Evolutionary conservation across 2,888 invertebrate species (phyloP), one percentile per base, ranked within the genome.

Genomic region (Chrysotoxum bicinctum): DNA sequence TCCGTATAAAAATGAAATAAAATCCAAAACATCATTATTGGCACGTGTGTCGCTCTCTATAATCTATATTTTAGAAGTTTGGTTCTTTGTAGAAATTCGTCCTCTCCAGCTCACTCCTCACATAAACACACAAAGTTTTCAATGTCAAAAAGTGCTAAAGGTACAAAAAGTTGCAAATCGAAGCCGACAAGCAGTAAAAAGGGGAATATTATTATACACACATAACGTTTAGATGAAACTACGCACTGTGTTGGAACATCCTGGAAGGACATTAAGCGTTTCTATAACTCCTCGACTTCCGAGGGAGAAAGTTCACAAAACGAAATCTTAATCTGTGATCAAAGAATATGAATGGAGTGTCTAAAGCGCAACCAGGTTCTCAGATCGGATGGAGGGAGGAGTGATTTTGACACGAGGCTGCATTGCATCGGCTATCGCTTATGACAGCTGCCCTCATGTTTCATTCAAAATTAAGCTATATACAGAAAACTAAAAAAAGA

Each of bases 1-100:
- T 76, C 76, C 76, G 37, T 60, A 56, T 14, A 19, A 58, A 73
- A 66, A 60, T 16, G 64, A 70, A 21, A 56, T 19, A 40, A 72
- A 54, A 66, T 58, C 26, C 35, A 54, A 81, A 81, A 87, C 83
- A 70, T 88, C 87, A 85, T 88, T 88, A 88, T 82, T 77, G 87
- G 80, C 88, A 88, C 88, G 88, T 88, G 88, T 87, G 87, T 77
- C 88, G 80, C 76, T 62, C 26, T 72, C 83, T 83, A 19, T 19
- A 83, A 83, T 87, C 73, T 80, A 74, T 72, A 78, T 87, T 77
- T 80, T 72, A 64, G 40, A 23, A 68, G 35, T 40, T 60, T 56
- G 14, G 21, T 66, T 37, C 56, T 37, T 23, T 45, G 10, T 10
- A 35, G 12, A 64, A 12, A 23, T 23, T 14, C 26, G 16, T 26